Base-by-base conservation (phyloP, 92 coral and sea anemone genomes). In the Epizoanthus scotinus region DNA sequence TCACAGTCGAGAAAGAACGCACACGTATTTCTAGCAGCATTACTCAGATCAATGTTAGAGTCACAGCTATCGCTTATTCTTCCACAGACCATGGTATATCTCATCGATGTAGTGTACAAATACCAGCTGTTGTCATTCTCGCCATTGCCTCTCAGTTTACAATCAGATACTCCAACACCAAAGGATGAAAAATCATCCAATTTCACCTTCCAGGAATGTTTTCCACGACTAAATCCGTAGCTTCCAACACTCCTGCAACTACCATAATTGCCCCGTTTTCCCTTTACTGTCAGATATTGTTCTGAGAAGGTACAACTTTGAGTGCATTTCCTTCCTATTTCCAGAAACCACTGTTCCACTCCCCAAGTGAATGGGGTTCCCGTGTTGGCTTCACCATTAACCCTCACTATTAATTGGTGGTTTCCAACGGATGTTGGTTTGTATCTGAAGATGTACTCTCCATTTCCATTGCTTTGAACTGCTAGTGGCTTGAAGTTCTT, bases 391-490 rank as follows among this genome's bases (percentile, higher is more conserved):
- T 60, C 38, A 31, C 82, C 83, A 62, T 84, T 83, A 17, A 87
- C 72, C 25, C 71, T 6, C 57, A 66, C 81, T 38, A 53, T 60
- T 54, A 83, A 64, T 34, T 53, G 34, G 40, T 84, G 65, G 27
- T 44, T 28, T 19, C 90, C 90, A 38, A 34, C 65, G 0, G 57
- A 40, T 13, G 55, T 17, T 49, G 88, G 88, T 61, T 50, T 63
- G 63, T 68, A 73, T 26, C 44, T 61, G 25, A 84, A 84, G 31
- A 24, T 55, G 62, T 79, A 70, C 40, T 81, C 62, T 3, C 85
- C 87, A 84, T 72, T 58, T 40, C 80, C 88, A 58, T 12, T 9
- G 65, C 78, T 69, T 50, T 3, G 82, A n/a, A 81, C 78, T 40
- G 34, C 10, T 38, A 62, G 42, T 61, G 59, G 61, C 20, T 64